Evolutionary conservation across 2,888 invertebrate species (phyloP), one percentile per base, ranked within the genome.

Genomic region (Synanthedon tipuliformis): DNA sequence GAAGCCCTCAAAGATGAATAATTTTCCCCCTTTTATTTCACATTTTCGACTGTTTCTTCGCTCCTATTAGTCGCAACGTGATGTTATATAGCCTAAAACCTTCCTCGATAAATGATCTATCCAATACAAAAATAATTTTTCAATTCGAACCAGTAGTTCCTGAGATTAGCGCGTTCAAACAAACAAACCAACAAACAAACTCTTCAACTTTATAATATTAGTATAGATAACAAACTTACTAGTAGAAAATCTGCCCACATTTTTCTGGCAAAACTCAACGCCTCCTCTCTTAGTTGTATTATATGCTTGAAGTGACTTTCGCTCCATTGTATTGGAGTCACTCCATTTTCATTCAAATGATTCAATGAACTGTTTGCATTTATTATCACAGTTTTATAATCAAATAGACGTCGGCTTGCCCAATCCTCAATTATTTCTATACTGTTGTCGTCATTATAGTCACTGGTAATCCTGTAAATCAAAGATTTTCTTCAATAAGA

Each of bases 241-340:
- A 95, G 93, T 58, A 96, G 74, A 78, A 90, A 98, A 80, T 98
- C 97, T 5, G 96, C 95, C 96, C 97, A 97, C 53, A 90, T 89
- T 59, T 89, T 79, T 60, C 93, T 90, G 0, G 93, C 95, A 71
- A 90, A 89, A 45, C 89, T 75, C 8, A 97, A 75, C 1, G 94
- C 94, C 59, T 90, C 81, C 73, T 97, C 95, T 63, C 96, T 90
- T 50, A 96, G 73, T 16, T 84, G 70, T 57, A 98, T 97, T 12
- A 98, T 82, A 78, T 96, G 93, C 40, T 88, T 81, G 78, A 95
- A 95, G 62, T 95, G 89, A 53, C 89, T 83, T 0, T 83, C 71
- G 0, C 94, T 91, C 98, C 97, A 98, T 67, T 95, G 90, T 27
- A 90, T 88, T 2, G 89, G 73, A 0, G 90, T 89, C 50, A 81